A percentile compares a stretch with the other conserved stretches of the same genome.
phyloP scores from a whole-genome alignment of 2,888 invertebrate species.

The Tupiocoris notatus region DNA sequence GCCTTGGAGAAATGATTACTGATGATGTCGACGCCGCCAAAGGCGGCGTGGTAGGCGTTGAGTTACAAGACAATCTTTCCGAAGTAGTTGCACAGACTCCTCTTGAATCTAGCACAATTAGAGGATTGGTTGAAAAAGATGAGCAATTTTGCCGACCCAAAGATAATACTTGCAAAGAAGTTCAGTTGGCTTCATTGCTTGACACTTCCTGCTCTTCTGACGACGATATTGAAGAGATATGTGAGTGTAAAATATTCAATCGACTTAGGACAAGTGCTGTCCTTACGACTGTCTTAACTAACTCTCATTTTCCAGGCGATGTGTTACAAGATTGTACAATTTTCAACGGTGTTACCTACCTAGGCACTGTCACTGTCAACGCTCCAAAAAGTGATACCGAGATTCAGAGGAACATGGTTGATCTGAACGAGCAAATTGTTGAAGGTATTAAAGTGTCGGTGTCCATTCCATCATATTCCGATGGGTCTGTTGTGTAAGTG shows the following conservation, averaged over 20 bases:
- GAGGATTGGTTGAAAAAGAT: neutral
- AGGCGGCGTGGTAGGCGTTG: conserved; percentile 3
- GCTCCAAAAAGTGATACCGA: conserved; percentile 90
- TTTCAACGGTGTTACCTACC: conserved; percentile 88
- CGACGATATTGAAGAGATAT: conserved; percentile 48
- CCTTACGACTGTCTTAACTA: neutral
- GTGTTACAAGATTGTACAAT: conserved; percentile 86
- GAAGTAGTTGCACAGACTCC: too few species aligned
- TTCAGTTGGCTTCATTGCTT: neutral
- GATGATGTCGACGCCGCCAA: conserved; percentile 45
- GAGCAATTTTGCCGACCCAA: too few species aligned
- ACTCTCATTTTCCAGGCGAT: conserved; percentile 59
- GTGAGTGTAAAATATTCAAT: conserved; percentile 44
- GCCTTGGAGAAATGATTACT: conserved; percentile 60
- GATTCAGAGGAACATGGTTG: conserved; percentile 89
- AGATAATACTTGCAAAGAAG: neutral
- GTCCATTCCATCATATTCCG: conserved; percentile 87
- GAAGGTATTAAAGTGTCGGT: conserved; percentile 86
- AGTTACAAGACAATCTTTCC: neutral
- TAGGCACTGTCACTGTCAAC: conserved; percentile 87
- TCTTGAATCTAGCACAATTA: too few species aligned
- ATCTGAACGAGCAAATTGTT: conserved; percentile 77
- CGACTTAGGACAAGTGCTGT: neutral
- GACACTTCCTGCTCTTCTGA: conserved; percentile 36
- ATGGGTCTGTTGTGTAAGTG: conserved; percentile 89